Percentiles rank a stretch among this genome's conserved stretches.
phyloP scores from a whole-genome alignment of 2,888 invertebrate genomes.

The Andrena marginata region DNA sequence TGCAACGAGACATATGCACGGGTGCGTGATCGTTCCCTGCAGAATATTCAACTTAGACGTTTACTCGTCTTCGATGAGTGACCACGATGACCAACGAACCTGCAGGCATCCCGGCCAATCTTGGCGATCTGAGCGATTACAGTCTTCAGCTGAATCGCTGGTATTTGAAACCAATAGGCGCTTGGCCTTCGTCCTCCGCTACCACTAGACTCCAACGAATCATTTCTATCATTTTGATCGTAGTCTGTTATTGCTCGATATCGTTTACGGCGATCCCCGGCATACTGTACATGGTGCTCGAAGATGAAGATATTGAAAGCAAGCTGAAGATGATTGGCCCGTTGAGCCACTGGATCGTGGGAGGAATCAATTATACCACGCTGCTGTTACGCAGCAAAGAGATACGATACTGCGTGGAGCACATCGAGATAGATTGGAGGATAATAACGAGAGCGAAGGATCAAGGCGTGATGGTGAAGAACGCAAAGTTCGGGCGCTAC shows the following conservation, averaged over 20 bases:
- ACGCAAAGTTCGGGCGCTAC: slow-evolving; percentile 67
- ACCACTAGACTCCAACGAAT: slow-evolving; percentile 22
- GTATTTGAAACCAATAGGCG: slow-evolving; percentile 62
- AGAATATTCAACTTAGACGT: slow-evolving; percentile 1
- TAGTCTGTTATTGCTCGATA: slow-evolving; percentile 57
- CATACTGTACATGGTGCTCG: slow-evolving; percentile 61
- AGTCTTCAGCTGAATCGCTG: slow-evolving; percentile 66
- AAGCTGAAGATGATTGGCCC: slow-evolving; percentile 70
- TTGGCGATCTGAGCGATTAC: slow-evolving; percentile 38
- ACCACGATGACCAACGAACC: neutral
- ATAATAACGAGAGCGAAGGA: slow-evolving; percentile 43
- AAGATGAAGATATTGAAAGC: slow-evolving; percentile 28
- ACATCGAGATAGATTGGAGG: slow-evolving; percentile 72
- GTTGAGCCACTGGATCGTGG: slow-evolving; percentile 69
- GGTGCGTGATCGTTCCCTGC: neutral
- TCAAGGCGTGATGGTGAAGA: slow-evolving; percentile 67
- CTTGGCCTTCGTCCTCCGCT: slow-evolving; percentile 58
- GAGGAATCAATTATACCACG: slow-evolving; percentile 69
- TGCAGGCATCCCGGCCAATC: rapidly evolving
- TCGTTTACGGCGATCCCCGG: slow-evolving; percentile 67
- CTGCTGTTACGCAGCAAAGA: slow-evolving; percentile 62
- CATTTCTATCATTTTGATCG: slow-evolving; percentile 17
- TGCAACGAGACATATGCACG: neutral
- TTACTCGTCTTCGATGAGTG: neutral
- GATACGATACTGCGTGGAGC: slow-evolving; percentile 68